These are phyloP conservation scores for Prionailurus viverrinus DNA, from an alignment of 2,113 vertebrate genomes.

Conservation along the genomic window DNA sequence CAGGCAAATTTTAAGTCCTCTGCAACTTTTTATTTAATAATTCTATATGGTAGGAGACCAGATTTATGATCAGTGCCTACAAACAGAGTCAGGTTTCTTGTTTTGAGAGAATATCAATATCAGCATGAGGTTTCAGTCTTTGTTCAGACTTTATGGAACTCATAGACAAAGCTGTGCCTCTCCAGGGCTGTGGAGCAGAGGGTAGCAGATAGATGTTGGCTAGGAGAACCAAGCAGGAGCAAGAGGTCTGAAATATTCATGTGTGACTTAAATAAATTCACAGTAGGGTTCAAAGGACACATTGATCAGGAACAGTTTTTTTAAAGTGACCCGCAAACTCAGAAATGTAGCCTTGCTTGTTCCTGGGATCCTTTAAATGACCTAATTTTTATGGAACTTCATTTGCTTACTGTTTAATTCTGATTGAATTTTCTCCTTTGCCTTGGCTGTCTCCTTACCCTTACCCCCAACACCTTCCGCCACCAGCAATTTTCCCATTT, in stretches of 20 bases:
- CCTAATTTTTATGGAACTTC: not conserved
- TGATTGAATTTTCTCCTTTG: not conserved
- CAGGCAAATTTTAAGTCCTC: not conserved
- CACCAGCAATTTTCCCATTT: not conserved
- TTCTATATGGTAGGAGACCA: not conserved
- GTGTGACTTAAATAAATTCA: not conserved
- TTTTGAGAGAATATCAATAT: not conserved
- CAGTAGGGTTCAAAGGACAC: not conserved
- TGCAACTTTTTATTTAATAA: conserved; percentile 39
- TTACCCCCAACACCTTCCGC: not conserved
- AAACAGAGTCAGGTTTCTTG: not conserved
- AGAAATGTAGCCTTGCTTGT: not conserved
- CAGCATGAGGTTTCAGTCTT: not conserved
- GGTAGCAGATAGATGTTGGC: not conserved
- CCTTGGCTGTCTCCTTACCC: not conserved
- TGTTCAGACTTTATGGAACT: not conserved
- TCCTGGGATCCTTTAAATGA: not conserved
- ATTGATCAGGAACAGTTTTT: not conserved
- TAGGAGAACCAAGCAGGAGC: not conserved
- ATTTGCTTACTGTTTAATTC: not conserved
- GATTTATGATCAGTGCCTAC: not conserved
- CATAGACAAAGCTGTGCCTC: not conserved
- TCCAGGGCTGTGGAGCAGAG: not conserved
- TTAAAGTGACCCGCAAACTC: not conserved
- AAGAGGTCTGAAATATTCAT: conserved; percentile 8